A percentile compares a stretch with the other conserved stretches of the same genome.
phyloP scores from a whole-genome alignment of 2,888 invertebrate genomes.

The Drosophila buzzatii region DNA sequence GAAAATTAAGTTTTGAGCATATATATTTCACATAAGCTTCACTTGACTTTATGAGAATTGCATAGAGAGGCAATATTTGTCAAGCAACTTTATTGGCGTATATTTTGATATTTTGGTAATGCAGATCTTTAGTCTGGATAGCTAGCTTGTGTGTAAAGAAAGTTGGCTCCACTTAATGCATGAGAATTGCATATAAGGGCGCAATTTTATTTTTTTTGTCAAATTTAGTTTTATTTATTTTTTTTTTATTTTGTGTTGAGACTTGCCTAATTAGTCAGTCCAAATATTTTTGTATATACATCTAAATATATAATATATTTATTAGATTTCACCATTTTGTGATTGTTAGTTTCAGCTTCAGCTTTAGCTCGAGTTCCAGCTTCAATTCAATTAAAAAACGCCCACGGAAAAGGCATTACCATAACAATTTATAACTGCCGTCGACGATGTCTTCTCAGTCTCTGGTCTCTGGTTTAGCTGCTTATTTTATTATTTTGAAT shows the following conservation, averaged over 20 bases:
- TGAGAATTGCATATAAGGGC: constrained; percentile 1
- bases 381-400: constrained; percentile 75
- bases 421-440: constrained; percentile 79
- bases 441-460: constrained; percentile 51
- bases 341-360: constrained; percentile 35
- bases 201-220: neutral
- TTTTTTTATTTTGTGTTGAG: neutral
- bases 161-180: neutral
- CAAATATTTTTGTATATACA: neutral
- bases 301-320: constrained; percentile 53
- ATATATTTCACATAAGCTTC: neutral
- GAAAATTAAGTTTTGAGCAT: neutral
- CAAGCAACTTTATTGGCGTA: neutral
- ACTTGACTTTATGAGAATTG: neutral
- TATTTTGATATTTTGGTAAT: neutral
- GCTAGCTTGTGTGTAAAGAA: neutral
- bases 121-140: neutral
- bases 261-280: neutral
- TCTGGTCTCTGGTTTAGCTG: constrained; percentile 57
- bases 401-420: constrained; percentile 68
- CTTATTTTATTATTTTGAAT: constrained; percentile 68
- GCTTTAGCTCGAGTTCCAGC: constrained; percentile 12
- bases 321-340: constrained; percentile 65
- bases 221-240: neutral
- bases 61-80: neutral